phyloP scores from a whole-genome alignment of 2,113 vertebrate genomes.

The Cepphus grylle region DNA sequence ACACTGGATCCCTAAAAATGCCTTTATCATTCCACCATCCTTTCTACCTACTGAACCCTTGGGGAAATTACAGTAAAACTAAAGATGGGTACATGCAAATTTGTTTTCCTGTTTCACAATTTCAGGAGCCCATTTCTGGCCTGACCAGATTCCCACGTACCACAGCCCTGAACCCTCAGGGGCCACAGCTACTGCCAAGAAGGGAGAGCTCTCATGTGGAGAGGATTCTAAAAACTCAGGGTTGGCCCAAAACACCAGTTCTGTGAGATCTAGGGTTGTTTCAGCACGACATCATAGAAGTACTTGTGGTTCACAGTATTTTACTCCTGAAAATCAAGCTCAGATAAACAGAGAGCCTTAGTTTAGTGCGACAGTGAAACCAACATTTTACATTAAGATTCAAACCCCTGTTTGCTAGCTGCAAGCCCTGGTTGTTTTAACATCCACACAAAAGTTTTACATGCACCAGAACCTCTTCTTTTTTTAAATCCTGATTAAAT shows the following conservation, averaged over 20 bases:
- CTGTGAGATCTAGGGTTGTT: background rate
- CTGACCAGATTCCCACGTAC: background rate
- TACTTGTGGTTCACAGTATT: background rate
- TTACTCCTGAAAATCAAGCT: background rate
- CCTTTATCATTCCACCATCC: background rate
- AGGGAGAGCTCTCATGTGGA: background rate
- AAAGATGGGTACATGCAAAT: background rate
- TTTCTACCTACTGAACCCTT: background rate
- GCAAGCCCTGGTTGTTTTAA: background rate
- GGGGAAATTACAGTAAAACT: background rate
- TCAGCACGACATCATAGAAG: fast-evolving
- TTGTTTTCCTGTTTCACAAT: background rate
- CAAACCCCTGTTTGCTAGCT: background rate
- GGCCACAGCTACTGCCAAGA: background rate
- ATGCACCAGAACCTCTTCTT: background rate
- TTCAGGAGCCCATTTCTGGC: background rate
- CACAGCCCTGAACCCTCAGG: background rate
- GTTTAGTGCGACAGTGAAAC: background rate
- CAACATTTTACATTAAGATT: background rate
- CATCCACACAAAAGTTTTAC: background rate
- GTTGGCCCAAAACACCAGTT: background rate
- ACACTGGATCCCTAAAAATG: background rate
- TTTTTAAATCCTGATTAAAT: background rate
- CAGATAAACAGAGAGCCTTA: background rate
- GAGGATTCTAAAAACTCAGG: background rate